Evolutionary conservation across 2,113 vertebrate genomes (phyloP).

Genomic region (Clarias gariepinus): DNA sequence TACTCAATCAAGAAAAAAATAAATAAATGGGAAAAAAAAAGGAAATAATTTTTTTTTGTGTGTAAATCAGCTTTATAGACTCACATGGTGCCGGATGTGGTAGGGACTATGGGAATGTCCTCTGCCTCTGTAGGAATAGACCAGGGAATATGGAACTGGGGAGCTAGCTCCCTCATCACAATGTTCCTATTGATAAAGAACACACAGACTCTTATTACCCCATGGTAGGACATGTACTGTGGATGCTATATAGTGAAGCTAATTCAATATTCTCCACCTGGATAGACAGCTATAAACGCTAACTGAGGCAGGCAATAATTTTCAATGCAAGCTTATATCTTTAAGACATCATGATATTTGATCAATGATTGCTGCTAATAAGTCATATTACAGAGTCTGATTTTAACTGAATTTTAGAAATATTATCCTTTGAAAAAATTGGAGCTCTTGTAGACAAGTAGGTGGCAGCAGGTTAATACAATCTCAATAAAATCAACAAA

Average conservation of each 20-base stretch:
- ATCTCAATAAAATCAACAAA: too few species aligned
- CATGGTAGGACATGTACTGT: not conserved
- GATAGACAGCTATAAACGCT: not conserved
- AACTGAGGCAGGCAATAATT: not conserved
- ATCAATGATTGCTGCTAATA: not conserved
- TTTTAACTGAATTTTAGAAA: not conserved
- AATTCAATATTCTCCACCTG: not conserved
- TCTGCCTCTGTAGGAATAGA: slow-evolving; percentile 97
- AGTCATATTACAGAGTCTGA: not conserved
- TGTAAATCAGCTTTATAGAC: slow-evolving; percentile 49
- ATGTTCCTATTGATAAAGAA: slow-evolving; percentile 80
- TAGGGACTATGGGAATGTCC: slow-evolving; percentile 98
- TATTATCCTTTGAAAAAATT: not conserved
- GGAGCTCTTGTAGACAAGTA: not conserved
- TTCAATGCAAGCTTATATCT: not conserved
- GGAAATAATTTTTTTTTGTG: not conserved
- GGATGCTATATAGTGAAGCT: not conserved
- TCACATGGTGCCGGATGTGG: slow-evolving; percentile 99
- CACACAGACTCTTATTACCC: not conserved
- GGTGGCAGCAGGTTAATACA: not conserved
- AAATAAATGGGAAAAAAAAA: not conserved
- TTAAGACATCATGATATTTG: too few species aligned
- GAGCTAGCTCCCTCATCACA: slow-evolving; percentile 95
- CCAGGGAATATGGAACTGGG: slow-evolving; percentile 98
- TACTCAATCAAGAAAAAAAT: slow-evolving; percentile 3